Evolutionary conservation across 1,140 invertebrate genomes (phyloP), one percentile per base, ranked within the genome.

Genomic region (Drosophila aff.): DNA sequence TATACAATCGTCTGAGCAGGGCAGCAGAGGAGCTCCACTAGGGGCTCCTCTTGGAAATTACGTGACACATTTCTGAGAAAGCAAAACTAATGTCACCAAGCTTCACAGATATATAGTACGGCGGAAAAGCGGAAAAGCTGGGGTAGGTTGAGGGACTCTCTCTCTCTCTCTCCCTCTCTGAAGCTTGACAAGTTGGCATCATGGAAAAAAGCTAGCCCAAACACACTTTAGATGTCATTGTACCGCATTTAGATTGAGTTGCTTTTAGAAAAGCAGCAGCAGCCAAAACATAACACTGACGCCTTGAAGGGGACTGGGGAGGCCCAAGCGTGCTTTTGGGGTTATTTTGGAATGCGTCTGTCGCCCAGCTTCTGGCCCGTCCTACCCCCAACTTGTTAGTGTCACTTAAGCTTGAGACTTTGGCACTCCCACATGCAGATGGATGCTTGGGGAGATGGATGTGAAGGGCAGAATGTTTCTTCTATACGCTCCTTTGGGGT

Each of bases 221-320:
- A 90, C 85, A 90, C 85, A 89, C 85, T 89, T 89, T 85, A 89
- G 81, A 89, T 89, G 85, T 89, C 85, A 89, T 89, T 89, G 85
- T 89, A 89, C 85, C 85, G 85, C 85, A 89, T 89, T 89, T 90
- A 90, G 85, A 89, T 89, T 89, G 85, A 89, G 85, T 90, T 76
- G 85, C 85, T 89, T 81, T 85, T 58, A 46, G 46, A 46, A 31
- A 21, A 57, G 53, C 21, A 57, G 53, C 21, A 57, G 68, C 33
- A 41, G 84, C 84, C 84, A 84, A 87, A 87, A 89, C 84, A 87
- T 89, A 89, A 83, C 81, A 87, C 65, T 55, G 58, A 53, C 74
- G 47, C 47, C 23, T 53, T 44, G 28, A 13, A 18, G 28, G 28
- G 3, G 28, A 13, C 49, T 31, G n/a, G 4, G 49, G 63, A 28